Evolutionary conservation across 2,113 vertebrate species (phyloP).

Genomic region (Indicator maculatus): DNA sequence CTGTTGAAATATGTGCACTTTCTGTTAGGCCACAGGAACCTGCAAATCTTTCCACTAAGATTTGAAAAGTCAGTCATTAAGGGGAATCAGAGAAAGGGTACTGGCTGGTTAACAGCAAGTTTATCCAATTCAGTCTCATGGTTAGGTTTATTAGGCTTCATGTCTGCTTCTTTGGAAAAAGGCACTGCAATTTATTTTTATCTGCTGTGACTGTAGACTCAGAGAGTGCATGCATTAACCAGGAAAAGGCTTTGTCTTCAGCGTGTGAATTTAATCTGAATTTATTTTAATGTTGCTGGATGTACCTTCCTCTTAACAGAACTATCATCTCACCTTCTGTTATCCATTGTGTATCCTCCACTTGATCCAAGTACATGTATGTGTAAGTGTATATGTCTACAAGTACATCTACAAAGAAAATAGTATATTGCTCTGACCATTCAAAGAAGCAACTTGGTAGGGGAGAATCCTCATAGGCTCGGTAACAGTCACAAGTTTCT

Average conservation of each 20-base stretch:
- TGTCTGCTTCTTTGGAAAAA: not conserved
- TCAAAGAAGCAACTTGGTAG: not conserved
- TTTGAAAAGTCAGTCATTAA: constrained; percentile 3
- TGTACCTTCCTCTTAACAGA: not conserved
- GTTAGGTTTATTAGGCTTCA: not conserved
- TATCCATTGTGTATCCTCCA: not conserved
- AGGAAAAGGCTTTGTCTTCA: constrained; percentile 8
- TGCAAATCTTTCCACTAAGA: not conserved
- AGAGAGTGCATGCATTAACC: not conserved
- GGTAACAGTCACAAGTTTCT: not conserved
- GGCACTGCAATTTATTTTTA: not conserved
- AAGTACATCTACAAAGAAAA: not conserved
- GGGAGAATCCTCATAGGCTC: not conserved
- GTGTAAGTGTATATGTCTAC: not conserved
- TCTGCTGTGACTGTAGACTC: not conserved
- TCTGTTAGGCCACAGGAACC: not conserved
- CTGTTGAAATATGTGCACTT: not conserved
- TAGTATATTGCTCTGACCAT: not conserved
- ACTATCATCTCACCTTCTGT: not conserved
- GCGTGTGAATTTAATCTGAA: not conserved
- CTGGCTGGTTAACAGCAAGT: constrained; percentile 5
- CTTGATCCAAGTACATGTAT: not conserved
- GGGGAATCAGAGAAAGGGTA: not conserved
- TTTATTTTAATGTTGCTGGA: not conserved
- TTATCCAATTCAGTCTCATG: not conserved